A percentile compares a stretch with the other conserved stretches of the same genome.
Conservation (phyloP, 2,888 invertebrate species). For the Ormyrus rosae region DNA sequence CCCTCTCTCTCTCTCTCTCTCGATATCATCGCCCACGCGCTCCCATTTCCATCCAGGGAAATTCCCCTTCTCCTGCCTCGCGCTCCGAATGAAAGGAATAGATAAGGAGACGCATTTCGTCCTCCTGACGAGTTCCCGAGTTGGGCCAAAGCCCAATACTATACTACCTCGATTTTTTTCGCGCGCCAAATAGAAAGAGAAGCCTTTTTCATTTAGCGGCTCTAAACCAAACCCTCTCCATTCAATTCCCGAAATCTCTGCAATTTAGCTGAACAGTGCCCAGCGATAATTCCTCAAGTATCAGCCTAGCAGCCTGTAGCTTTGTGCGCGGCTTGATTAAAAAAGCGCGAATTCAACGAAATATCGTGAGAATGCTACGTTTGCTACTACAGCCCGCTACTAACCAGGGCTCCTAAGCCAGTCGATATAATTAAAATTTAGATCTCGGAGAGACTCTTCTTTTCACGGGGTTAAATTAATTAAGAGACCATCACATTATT, state of each 20-base stretch:
- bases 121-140: constrained; percentile 32
- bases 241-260: constrained; percentile 45
- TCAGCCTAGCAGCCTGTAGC: neutral
- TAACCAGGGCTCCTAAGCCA: neutral
- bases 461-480: constrained; percentile 46
- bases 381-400: no score
- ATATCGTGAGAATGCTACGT: no score
- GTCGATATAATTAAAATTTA: neutral
- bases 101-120: constrained; percentile 53
- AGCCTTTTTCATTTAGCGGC: constrained; percentile 42
- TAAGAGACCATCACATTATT: constrained; percentile 50
- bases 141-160: constrained; percentile 2
- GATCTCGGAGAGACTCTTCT: neutral
- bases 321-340: no score
- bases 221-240: constrained; percentile 23
- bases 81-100: constrained; percentile 45
- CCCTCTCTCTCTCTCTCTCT: constrained; percentile 13
- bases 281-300: constrained; percentile 47
- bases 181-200: constrained; percentile 18
- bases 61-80: neutral
- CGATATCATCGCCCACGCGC: constrained; percentile 40
- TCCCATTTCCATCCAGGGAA: constrained; percentile 47
- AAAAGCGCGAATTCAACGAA: no score
- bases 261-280: constrained; percentile 51
- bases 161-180: neutral